These are phyloP conservation scores for Cyaniris semiargus DNA, from an alignment of 2,888 invertebrate species.

Conservation along the genomic window DNA sequence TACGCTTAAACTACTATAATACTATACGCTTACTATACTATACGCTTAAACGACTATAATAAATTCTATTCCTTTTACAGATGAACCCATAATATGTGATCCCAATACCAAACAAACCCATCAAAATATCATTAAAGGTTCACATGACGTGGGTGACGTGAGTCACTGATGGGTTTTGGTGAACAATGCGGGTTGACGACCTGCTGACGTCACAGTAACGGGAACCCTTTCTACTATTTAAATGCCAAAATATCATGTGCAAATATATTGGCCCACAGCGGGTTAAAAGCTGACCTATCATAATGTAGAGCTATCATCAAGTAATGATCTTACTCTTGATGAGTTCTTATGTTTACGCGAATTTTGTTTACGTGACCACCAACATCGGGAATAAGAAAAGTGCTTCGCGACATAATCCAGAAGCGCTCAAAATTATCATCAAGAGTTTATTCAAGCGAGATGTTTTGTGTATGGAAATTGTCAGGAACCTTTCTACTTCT, in stretches of 20 bases:
- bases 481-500: no score
- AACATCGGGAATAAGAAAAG: no score
- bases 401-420: no score
- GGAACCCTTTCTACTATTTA: not conserved
- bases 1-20: no score
- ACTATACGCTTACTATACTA: no score
- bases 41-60: no score
- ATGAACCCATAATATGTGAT: not conserved
- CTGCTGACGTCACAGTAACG: constrained; percentile 22
- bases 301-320: not conserved
- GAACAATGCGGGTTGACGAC: constrained; percentile 11
- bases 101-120: not conserved
- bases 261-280: not conserved
- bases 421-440: no score
- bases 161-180: constrained; percentile 17
- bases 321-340: no score
- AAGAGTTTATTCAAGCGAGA: no score
- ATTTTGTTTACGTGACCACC: no score
- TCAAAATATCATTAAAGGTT: not conserved
- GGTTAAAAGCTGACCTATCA: not conserved
- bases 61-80: not conserved
- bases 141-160: not conserved
- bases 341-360: no score
- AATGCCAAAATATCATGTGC: not conserved
- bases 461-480: no score